Base-by-base conservation (phyloP, 2,888 invertebrate genomes). In the Tipula lateralis region DNA sequence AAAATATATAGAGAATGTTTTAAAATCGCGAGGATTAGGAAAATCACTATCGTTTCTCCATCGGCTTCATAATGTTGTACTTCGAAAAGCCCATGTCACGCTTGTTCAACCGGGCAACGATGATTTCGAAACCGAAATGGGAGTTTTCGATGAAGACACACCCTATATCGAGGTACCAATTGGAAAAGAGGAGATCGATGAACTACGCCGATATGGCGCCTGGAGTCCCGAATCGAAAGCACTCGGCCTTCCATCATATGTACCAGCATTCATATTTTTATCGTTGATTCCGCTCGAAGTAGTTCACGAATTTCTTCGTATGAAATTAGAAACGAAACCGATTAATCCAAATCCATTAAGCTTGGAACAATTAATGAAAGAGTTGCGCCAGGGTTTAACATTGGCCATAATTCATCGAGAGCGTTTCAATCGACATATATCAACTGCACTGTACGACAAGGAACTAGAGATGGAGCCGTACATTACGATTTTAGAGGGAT, bases 251-350 rank as follows among this genome's bases (percentile, higher is more conserved):
- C 98, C 98, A 0, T 95, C 96, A 1, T 97, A 97, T 91, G 93
- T 95, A 87, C 93, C 95, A 39, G 93, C 95, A 86, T 98, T 97
- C 91, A 92, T 98, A 84, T 96, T 97, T 89, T 92, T 98, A 16
- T 94, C 96, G 85, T 93, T 95, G 84, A 93, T 98, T 84, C 96
- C 97, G 29, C 91, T 99, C 88, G 97, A 98, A 90, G 94, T 97
- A n/a, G 94, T 97, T 86, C 96, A 97, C 88, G 97, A 98, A 90
- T 98, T 97, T 91, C 91, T 98, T 81, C 91, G 94, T 85, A 94
- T 98, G 92, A 91, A 97, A 81, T 91, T 97, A 50, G 97, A 97
- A 88, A 94, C 95, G 85, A 93, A 95, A 85, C 96, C 96, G 0
- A 93, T 93, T 29, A 94, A 95, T 84, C 97, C 97, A 0, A 97